Evolutionary conservation across 2,113 vertebrate species (phyloP), one percentile per base, ranked within the genome.

Genomic region (Rhodinocichla rosea): DNA sequence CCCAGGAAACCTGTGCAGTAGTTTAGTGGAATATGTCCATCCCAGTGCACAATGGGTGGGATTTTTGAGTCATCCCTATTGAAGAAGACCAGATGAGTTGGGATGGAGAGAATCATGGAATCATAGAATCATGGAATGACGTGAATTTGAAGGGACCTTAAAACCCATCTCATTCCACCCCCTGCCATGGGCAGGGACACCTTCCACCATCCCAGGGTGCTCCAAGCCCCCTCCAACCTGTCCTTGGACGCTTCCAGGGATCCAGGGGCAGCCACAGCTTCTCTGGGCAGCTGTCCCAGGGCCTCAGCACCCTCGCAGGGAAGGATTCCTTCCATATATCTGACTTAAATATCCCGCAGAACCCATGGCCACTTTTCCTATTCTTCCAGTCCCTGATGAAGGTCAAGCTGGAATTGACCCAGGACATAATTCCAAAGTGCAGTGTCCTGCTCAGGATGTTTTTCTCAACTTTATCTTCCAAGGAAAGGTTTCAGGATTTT

Each of bases 171-270:
- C 45, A 20, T 10, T 60, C 28, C n/a, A 4, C 4, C 30, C 30
- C 8, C 21, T 50, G 26, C 35, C 44, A 15, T 5, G 20, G 39
- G 9, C 17, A 35, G 21, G 56, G 47, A 35, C 14, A 47, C 8
- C 26, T 55, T 6, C 32, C 35, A 27, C 9, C 4, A 0, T 0
- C 5, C 18, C 21, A 40, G 14, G 7, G 0, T 76, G 18, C 11
- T 69, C 17, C n/a, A 20, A 68, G 30, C 7, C 11, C 20, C 0
- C 0, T 60, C 39, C 53, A 68, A 0, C 21, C 26, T 23, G 26
- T 3, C 18, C 70, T 76, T 19, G 63, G 15, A 14, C 63, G 20
- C 9, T 49, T 1, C 14, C 47, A 83, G 40, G 78, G 21, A 7
- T 19, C 37, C 60, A 40, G 40, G 30, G 2, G 12, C 15, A 62